phyloP scores from a whole-genome alignment of 1,140 invertebrate genomes.

The Dolichoris vasculosae region DNA sequence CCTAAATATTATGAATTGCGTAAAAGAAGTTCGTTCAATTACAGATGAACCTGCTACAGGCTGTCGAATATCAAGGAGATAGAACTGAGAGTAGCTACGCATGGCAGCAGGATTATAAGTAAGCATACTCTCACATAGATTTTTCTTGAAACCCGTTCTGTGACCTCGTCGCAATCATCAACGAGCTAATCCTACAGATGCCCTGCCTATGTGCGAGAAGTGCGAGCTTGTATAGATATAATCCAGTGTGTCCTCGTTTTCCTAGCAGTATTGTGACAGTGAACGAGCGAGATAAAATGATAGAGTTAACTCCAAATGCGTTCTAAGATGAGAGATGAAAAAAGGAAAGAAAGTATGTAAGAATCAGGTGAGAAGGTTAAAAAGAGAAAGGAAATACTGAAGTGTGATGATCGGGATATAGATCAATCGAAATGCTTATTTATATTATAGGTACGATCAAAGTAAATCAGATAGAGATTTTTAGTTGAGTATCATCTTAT shows the following conservation, averaged over 20 bases:
- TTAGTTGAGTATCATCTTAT: too few species aligned
- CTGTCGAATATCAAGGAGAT: constrained; percentile 8
- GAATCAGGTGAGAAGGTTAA: not conserved
- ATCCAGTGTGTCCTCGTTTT: too few species aligned
- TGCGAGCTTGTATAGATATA: not conserved
- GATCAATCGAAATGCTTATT: not conserved
- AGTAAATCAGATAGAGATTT: too few species aligned
- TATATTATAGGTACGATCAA: not conserved
- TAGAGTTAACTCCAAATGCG: not conserved
- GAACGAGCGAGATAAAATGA: constrained; percentile 33
- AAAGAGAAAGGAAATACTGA: constrained; percentile 9
- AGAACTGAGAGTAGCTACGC: not conserved
- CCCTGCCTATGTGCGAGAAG: constrained; percentile 53
- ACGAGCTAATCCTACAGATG: constrained; percentile 56
- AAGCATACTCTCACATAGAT: constrained; percentile 53
- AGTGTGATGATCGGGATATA: not conserved
- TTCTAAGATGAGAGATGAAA: constrained; percentile 5
- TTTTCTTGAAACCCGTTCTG: constrained; percentile 67
- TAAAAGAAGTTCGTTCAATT: not conserved
- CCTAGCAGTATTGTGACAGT: not conserved
- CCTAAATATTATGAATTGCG: not conserved
- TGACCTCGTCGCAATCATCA: constrained; percentile 57
- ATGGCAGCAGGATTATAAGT: constrained; percentile 7
- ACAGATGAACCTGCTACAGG: constrained; percentile 19
- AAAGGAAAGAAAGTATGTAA: constrained; percentile 5